These are phyloP conservation scores for Cyprinodon variegatus DNA, from an alignment of 2,113 vertebrate genomes.

Conservation along the genomic window DNA sequence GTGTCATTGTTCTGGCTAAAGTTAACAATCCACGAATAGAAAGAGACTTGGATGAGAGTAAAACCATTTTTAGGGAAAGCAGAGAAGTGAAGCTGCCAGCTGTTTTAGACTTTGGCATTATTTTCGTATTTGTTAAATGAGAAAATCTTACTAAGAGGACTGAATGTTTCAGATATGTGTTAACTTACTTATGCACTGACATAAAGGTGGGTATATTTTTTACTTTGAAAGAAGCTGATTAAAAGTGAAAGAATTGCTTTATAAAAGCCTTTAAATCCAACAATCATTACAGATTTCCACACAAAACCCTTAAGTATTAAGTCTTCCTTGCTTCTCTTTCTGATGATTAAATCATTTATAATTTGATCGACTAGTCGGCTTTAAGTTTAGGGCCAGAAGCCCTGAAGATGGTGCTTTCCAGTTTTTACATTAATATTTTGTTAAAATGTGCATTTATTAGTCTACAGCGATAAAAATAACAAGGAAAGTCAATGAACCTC, in stretches of 20 bases:
- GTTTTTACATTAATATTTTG: background rate
- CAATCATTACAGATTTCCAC: background rate
- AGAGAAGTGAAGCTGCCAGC: background rate
- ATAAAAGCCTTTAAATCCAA: background rate
- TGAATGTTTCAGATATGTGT: too few species aligned
- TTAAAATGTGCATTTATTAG: constrained; percentile 1
- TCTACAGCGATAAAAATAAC: constrained; percentile 8
- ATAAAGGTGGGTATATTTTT: background rate
- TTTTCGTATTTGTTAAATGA: background rate
- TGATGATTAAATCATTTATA: background rate
- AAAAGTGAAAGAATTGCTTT: background rate
- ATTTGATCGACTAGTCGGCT: background rate
- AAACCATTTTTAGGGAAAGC: background rate
- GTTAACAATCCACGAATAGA: background rate
- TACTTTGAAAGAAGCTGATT: background rate
- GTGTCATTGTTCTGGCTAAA: background rate
- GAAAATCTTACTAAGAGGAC: background rate
- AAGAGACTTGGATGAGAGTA: background rate
- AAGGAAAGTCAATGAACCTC: background rate
- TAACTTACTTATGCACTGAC: background rate
- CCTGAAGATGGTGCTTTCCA: background rate
- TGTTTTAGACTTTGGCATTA: background rate
- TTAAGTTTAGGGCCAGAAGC: too few species aligned
- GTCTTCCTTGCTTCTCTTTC: background rate
- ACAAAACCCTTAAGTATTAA: background rate